Base-by-base conservation (phyloP, 2,888 invertebrate genomes). In the Lithophane leautieri region DNA sequence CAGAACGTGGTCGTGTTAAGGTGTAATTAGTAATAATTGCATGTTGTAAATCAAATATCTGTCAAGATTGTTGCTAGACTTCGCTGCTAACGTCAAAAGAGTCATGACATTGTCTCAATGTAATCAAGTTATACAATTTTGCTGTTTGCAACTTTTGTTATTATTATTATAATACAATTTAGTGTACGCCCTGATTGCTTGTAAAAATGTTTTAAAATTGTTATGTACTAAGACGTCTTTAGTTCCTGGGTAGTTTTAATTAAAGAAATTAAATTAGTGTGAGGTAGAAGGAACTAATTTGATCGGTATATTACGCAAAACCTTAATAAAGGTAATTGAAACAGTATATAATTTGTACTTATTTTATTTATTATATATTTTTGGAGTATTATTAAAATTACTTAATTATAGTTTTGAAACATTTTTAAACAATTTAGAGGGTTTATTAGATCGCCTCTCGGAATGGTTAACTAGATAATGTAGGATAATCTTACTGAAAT, bases 61-160 rank as follows among this genome's bases (percentile, higher is more conserved):
- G 70, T 71, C 80, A 80, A 77, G 66, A 70, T 63, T 54, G 50
- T 66, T 68, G 69, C 73, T 77, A 50, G 61, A 73, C 86, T 86
- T 82, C 78, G 76, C 69, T 77, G 70, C 63, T 71, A 63, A 60
- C 67, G 65, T 78, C 63, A 72, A 62, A 68, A 70, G 62, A 63
- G 84, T 86, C 86, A 83, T 88, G 84, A 81, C 88, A 88, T 88
- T 88, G 88, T 86, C 56, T 77, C 86, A 91, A 89, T 88, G 89
- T 85, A 87, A 88, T 81, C 82, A 89, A 85, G 72, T 85, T 86
- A 89, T 76, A 78, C 56, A 78, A 82, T 81, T 88, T 89, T 88
- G 92, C 92, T 91, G 89, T 92, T 91, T 71, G 92, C 92, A 89
- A 89, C 85, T 89, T 87, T 89, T 88, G 89, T 92, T 93, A 85